Evolutionary conservation across 2,797 vertebrate genomes (phyloP), one percentile per base, ranked within the genome.

Genomic region (Chiroxiphia lanceolata): DNA sequence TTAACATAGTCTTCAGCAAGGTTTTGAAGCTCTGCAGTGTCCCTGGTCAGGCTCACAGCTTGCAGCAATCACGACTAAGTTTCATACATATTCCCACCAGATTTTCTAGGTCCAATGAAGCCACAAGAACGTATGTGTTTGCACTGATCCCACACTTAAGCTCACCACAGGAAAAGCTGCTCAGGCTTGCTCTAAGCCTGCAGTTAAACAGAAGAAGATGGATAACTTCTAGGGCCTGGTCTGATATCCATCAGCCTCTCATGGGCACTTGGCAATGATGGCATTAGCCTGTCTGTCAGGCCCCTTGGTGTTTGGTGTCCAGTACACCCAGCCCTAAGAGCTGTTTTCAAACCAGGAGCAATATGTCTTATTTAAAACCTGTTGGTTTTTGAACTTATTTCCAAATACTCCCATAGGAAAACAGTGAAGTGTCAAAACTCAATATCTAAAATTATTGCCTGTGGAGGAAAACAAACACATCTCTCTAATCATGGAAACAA

Each of bases 81-180:
- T 83, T 64, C 74, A 68, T 72, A 82, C 72, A 25, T 57, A 61
- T 75, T 85, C 87, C 79, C 80, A 91, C 79, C 8, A 6, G 72
- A 86, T 93, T 87, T 80, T 92, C 89, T 83, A 71, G 79, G 85
- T 94, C 83, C 92, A 84, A n/a, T 0, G 13, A 75, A 94, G 85
- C 64, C 50, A 89, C 47, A 48, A 79, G 75, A 85, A 93, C 83
- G 75, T 79, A 89, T 83, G 93, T 90, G 84, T 69, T 94, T 92
- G 83, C 57, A 50, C 48, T 56, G 68, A 92, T 89, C 82, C 78
- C 75, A 74, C 14, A 2, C 75, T 89, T 88, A 53, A 76, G 68
- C 92, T 92, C 51, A 54, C 64, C 13, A 4, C 89, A 87, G 81
- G 78, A 96, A 87, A 93, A 90, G 90, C 93, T 93, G 91, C 81